Base-by-base conservation (phyloP, 2,888 invertebrate species). In the Troides helena region DNA sequence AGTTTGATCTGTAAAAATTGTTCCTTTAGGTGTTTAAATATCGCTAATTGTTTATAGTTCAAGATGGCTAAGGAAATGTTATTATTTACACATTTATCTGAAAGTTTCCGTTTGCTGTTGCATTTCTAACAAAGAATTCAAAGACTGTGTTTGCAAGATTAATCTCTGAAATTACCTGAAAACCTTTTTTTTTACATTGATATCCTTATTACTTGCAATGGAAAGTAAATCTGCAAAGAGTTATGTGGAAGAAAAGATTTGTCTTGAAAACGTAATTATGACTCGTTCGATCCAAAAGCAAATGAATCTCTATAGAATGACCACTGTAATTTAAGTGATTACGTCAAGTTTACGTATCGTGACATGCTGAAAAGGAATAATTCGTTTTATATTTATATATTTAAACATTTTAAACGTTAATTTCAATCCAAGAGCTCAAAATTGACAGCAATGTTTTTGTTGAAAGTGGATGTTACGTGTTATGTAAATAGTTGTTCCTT, bases 321-420 rank as follows among this genome's bases (percentile, higher is more conserved):
- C 76, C 81, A 81, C 87, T 90, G 89, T 89, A 89, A 89, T 89
- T 84, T 85, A 79, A 84, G 83, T 83, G 80, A 83, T 82, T 81
- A 80, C 74, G 71, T 63, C 72, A 80, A 77, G 76, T 76, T 78
- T 76, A 80, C 79, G 76, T 78, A 75, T 74, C 65, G 70, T 72
- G 74, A 76, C 65, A 72, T 76, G 76, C 78, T 77, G 72, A 76
- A 72, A 77, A 73, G 72, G 73, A 10, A 78, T 76, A 74, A 75
- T 74, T 75, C 75, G 75, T 72, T 78, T 80, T 74, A 77, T 23
- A 18, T 36, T 64, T 17, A 7, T 43, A 23, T 46, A 62, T 57
- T 18, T 43, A 67, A 39, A 63, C 30, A 30, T 21, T 62, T 61
- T 56, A 6, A 58, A 59, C 18, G 25, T 65, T 60, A 23, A 75